Evolutionary conservation across 2,797 vertebrate genomes (phyloP), one percentile per base, ranked within the genome.

Genomic region (Acipenser ruthenus): DNA sequence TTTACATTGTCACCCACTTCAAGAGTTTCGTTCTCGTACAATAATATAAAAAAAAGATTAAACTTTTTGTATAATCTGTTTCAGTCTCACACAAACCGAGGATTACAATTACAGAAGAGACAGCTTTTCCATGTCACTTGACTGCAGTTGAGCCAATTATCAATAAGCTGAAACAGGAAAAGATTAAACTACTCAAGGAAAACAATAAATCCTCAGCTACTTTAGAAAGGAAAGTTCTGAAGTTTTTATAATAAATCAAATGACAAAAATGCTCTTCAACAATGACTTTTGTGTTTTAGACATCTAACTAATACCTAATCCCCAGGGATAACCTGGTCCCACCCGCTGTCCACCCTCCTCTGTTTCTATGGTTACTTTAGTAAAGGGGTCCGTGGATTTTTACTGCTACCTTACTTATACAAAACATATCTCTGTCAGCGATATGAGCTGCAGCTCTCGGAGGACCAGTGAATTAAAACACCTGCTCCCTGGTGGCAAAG

Each of bases 281-380:
- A 51, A 49, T 23, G 60, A 66, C 50, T 48, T 66, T 18, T 49
- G 60, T 51, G 37, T 56, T 64, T 65, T 60, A n/a, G 23, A 18
- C 62, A 58, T 15, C 18, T 53, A 50, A 62, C 49, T n/a, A 53
- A 65, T 61, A 50, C 58, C 71, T 63, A 50, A 60, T 70, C 72
- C 47, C 8, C 53, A 0, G 11, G 15, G 68, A 64, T 60, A 62
- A 62, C 18, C 60, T 62, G 60, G n/a, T 51, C n/a, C 49, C 63
- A 12, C 63, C 63, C 13, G 15, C 69, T 13, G 47, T 62, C 62
- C 61, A 64, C 62, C 49, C 47, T 50, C 63, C 15, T 60, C 63
- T 62, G 68, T 69, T 65, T 65, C 68, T 61, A 69, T 69, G 63
- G 68, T 58, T 69, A 69, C 65, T 55, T 55, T 55, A 55, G 53